A percentile compares a stretch with the other conserved stretches of the same genome.
These are phyloP conservation scores for Dicrurus megarhynchus DNA, from an alignment of 2,113 vertebrate species.

Conservation along the genomic window DNA sequence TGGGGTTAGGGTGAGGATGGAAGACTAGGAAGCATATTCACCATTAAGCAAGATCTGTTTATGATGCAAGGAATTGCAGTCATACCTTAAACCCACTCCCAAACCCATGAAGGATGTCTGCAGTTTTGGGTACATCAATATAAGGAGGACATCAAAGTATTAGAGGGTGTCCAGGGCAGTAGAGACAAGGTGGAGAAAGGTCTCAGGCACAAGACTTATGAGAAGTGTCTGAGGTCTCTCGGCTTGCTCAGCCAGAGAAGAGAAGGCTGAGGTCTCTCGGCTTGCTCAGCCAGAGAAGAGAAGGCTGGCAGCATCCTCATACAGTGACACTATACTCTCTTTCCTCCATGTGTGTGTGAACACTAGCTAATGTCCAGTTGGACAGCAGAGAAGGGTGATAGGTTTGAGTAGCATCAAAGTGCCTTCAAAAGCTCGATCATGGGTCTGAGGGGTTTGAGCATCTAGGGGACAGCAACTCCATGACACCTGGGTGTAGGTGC, in stretches of 20 bases:
- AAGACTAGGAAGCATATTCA: not conserved
- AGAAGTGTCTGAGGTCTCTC: not conserved
- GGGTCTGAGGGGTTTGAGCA: not conserved
- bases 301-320: not conserved
- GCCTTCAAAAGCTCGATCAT: not conserved
- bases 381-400: not conserved
- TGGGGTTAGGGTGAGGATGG: not conserved
- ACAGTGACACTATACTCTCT: not conserved
- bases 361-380: rapidly evolving
- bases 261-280: not conserved
- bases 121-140: not conserved
- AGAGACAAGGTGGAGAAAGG: not conserved
- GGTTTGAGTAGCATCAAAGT: not conserved
- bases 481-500: not conserved
- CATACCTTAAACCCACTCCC: not conserved
- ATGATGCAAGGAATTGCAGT: not conserved
- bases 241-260: not conserved
- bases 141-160: not conserved
- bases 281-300: not conserved
- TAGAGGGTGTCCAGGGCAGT: not conserved
- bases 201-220: not conserved
- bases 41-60: not conserved
- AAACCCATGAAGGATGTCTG: not conserved
- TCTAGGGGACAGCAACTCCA: not conserved
- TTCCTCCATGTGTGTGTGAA: not conserved